Evolutionary conservation across 2,888 invertebrate species (phyloP).

Genomic region (Petrolisthes cinctipes): DNA sequence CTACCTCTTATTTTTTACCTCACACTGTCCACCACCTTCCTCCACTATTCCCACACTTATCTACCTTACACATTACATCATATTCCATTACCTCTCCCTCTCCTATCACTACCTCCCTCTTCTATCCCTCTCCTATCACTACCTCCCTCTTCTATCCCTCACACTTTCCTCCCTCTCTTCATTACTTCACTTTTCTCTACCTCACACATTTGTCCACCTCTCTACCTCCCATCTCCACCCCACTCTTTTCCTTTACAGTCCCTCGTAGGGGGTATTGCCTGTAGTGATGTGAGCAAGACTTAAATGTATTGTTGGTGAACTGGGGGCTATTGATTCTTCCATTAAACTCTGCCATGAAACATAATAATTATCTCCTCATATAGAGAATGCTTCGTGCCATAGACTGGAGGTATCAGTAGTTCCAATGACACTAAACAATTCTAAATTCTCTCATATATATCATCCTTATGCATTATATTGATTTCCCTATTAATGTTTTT

Average conservation of each 20-base stretch:
- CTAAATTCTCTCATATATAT: no score
- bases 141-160: neutral
- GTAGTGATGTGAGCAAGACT: no score
- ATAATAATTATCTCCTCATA: no score
- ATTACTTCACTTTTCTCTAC: neutral
- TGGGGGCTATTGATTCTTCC: no score
- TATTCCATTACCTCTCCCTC: neutral
- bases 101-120: neutral
- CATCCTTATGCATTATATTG: no score
- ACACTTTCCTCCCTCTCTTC: neutral
- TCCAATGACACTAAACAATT: no score
- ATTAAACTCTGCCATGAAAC: no score
- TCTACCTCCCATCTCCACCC: neutral
- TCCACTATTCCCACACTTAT: neutral
- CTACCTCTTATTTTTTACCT: neutral
- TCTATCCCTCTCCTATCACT: neutral
- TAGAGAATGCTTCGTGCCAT: no score
- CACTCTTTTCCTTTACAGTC: neutral
- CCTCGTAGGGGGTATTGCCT: no score
- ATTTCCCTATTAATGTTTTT: no score
- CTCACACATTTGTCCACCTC: neutral
- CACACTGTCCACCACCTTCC: neutral
- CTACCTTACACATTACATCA: neutral
- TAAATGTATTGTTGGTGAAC: no score
- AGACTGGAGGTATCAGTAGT: no score